These are phyloP conservation scores for Euzetes globulus DNA, from an alignment of 2,888 invertebrate genomes.

Conservation along the genomic window DNA sequence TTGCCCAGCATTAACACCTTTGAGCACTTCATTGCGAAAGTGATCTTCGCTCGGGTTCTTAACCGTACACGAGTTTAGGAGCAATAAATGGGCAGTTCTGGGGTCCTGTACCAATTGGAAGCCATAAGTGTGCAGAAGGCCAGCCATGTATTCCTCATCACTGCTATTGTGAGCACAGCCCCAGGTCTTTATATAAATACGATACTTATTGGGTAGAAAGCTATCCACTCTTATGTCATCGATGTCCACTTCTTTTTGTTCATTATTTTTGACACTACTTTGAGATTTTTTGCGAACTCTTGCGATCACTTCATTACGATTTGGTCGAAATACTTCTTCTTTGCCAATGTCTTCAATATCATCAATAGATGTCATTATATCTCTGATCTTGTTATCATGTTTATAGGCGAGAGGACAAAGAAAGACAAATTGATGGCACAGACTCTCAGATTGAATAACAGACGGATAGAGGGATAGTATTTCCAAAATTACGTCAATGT, in stretches of 20 bases:
- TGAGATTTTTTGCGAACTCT: background rate
- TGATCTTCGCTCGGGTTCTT: constrained; percentile 96
- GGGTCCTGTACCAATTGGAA: constrained; percentile 75
- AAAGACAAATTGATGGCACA: too few relatives aligned
- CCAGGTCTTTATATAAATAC: constrained; percentile 82
- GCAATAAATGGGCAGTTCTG: constrained; percentile 77
- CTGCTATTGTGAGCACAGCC: constrained; percentile 97
- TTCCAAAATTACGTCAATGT: too few relatives aligned
- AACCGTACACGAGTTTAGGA: constrained; percentile 95
- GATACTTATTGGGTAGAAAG: constrained; percentile 25
- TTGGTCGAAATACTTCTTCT: background rate
- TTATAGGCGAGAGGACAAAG: background rate
- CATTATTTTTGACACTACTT: background rate
- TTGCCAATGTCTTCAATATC: constrained; percentile 6
- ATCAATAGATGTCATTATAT: background rate
- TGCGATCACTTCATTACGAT: background rate
- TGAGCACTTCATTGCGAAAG: constrained; percentile 71
- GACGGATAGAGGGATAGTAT: too few relatives aligned
- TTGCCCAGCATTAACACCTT: constrained; percentile 65
- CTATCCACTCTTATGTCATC: background rate
- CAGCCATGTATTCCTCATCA: constrained; percentile 98
- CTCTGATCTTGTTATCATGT: background rate
- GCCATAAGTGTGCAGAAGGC: constrained; percentile 77
- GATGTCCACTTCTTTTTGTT: background rate
- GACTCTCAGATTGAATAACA: too few relatives aligned